Evolutionary conservation across 1,140 invertebrate genomes (phyloP), one percentile per base, ranked within the genome.

Genomic region (Cotesia chilonis): DNA sequence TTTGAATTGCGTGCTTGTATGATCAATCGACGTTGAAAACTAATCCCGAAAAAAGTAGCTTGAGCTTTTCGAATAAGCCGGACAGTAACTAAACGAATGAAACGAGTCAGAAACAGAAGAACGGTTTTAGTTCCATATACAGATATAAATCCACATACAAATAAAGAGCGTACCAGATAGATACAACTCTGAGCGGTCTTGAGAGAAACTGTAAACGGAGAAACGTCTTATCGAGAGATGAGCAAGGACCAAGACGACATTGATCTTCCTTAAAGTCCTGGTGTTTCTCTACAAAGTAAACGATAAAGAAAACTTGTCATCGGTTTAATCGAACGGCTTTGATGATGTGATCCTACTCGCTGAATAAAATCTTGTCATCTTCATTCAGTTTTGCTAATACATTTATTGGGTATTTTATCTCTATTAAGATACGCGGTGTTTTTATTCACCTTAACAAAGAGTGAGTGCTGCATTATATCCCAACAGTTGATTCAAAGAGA

Each of bases 281-380:
- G 55, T 71, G 12, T 51, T 28, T 55, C 28, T 47, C 36, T 4
- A 71, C 28, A 52, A 59, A 20, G n/a, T 51, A 14, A 35, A 17
- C 37, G 61, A 36, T 20, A 28, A 36, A 51, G 20, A n/a, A 63
- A 28, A 17, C 52, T 47, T 57, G 47, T 52, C 64, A 66, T 14
- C 6, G 9, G 47, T 71, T 41, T 66, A 71, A 35, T 36, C 54
- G 54, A 14, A 36, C 55, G 60, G 14, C 64, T 67, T 66, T 72
- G 70, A 72, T 41, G 64, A 67, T 17, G 52, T 67, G 63, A 60
- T 72, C 63, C 38, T 41, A 47, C 57, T 20, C 68, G 35, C 55
- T 20, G 38, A n/a, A 36, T 10, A 61, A 51, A 54, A 52, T 35
- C 38, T 71, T 54, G 41, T 14, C 52, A 36, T 64, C 14, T 5